These are phyloP conservation scores for Parus major DNA, from an alignment of 2,113 vertebrate species.

Conservation along the genomic window DNA sequence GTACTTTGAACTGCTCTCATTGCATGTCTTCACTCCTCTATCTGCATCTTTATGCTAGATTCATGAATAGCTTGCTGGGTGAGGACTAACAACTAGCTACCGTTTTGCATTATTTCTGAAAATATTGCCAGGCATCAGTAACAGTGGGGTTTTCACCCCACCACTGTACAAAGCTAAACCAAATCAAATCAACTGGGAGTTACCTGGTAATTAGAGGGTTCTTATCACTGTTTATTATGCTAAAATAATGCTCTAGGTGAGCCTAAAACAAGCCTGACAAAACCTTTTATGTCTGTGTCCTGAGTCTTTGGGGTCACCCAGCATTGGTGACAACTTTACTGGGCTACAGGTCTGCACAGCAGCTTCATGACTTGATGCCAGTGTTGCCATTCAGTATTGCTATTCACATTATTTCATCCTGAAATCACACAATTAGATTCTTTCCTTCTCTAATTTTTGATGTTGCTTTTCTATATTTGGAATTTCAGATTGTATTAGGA, in stretches of 20 bases:
- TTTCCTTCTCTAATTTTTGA: background rate
- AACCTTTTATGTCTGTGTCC: background rate
- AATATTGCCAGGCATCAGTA: background rate
- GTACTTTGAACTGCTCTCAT: background rate
- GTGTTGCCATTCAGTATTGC: background rate
- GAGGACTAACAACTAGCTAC: background rate
- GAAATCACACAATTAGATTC: background rate
- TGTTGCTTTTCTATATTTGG: background rate
- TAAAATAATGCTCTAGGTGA: background rate
- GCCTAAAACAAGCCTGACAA: background rate
- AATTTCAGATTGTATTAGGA: background rate
- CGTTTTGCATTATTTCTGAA: background rate
- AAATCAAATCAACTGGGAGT: background rate
- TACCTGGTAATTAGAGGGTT: background rate
- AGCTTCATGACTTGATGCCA: constrained; percentile 6
- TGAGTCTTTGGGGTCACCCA: background rate
- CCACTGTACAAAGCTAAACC: background rate
- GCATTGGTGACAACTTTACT: background rate
- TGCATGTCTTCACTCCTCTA: background rate
- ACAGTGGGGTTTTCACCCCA: background rate
- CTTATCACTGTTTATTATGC: background rate
- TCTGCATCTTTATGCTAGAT: background rate
- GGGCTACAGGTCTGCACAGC: background rate
- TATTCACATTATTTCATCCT: background rate
- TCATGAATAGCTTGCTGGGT: background rate